Evolutionary conservation across 2,113 vertebrate species (phyloP), one percentile per base, ranked within the genome.

Genomic region (Pluvianellus socialis): DNA sequence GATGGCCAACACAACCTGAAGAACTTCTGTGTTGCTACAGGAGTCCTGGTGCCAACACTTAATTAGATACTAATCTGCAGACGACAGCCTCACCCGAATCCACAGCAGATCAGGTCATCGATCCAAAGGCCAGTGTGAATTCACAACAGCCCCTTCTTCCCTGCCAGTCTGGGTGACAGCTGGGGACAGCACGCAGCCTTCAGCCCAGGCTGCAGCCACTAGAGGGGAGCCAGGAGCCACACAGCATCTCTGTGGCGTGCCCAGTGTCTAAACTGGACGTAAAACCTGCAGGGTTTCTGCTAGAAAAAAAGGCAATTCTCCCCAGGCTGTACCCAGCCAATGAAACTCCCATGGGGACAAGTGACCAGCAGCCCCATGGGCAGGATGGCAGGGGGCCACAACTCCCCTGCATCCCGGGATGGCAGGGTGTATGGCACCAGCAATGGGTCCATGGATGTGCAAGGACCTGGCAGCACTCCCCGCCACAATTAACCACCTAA

Each of bases 241-340:
- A 15, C 44, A 33, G 40, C 9, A 0, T 11, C 66, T 27, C 50
- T 53, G 27, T 0, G 0, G 8, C 1, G 6, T 11, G 26, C 10
- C 65, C 30, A 19, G 24, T 22, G 32, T 22, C 76, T 42, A 40
- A 80, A 12, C 14, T 3, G 1, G 56, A 68, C 71, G 79, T 23
- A 71, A 63, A 65, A 72, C 32, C 24, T 15, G 2, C 20, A 44
- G 10, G 9, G 33, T 16, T 90, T 63, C 66, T 76, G 49, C 71
- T 80, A 47, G 49, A 8, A 68, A 86, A 88, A 65, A 40, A 47
- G 8, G 8, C 68, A 70, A 4, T 27, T 13, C 40, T 68, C 28
- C 47, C 16, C 1, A 2, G 50, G 35, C 35, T 22, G 27, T 23
- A 76, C 47, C 38, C 59, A 70, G 50, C 3, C 8, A n/a, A 28